Evolutionary conservation across 2,797 vertebrate genomes (phyloP).

Genomic region (Xenopus petersii): DNA sequence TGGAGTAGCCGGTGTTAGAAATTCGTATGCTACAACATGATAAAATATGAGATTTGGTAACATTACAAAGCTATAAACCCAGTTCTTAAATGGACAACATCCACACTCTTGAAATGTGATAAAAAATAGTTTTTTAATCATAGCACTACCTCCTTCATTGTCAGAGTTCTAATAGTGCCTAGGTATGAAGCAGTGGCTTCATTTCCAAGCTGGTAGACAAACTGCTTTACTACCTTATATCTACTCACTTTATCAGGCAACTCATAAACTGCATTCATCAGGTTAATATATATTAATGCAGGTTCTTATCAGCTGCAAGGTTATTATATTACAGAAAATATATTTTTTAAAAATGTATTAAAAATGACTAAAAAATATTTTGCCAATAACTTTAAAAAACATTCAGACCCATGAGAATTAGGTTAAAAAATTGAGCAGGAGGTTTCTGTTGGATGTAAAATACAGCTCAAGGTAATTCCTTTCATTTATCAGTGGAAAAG

Average conservation of each 20-base stretch:
- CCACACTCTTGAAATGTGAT: constrained; percentile 27
- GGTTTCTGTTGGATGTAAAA: no score
- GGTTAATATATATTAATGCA: constrained; percentile 9
- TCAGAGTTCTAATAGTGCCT: constrained; percentile 34
- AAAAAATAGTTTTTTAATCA: constrained; percentile 4
- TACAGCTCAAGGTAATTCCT: no score
- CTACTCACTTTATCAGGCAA: constrained; percentile 1
- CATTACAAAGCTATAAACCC: constrained; percentile 27
- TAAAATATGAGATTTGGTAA: constrained; percentile 35
- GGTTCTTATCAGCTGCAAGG: constrained; percentile 20
- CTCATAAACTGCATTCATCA: neutral
- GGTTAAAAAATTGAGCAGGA: no score
- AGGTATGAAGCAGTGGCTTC: constrained; percentile 15
- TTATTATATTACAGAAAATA: constrained; percentile 31
- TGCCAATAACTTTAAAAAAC: no score
- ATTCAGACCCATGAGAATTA: no score
- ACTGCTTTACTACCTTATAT: constrained; percentile 34
- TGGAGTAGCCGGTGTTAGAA: neutral
- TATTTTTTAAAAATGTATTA: constrained; percentile 22
- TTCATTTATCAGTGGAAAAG: no score
- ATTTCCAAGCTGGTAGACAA: constrained; percentile 1
- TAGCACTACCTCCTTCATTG: constrained; percentile 44
- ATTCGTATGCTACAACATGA: neutral
- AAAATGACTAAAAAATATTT: no score
- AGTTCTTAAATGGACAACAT: constrained; percentile 1